Evolutionary conservation across 2,888 invertebrate genomes (phyloP).

Genomic region (Julus scanicus): DNA sequence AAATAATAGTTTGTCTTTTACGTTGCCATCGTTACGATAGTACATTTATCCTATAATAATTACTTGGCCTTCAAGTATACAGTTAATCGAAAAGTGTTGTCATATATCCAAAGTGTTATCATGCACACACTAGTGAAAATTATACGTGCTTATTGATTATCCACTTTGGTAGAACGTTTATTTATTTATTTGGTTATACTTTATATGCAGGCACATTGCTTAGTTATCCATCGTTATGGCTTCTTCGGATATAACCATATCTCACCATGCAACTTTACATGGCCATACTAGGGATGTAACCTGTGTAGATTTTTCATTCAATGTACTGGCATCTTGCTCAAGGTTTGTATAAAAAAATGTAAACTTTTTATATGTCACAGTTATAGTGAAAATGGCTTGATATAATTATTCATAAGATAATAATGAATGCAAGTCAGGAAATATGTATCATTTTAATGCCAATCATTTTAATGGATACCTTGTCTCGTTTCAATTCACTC

Average conservation of each 20-base stretch:
- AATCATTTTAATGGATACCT: too few species aligned
- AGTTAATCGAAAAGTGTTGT: background rate
- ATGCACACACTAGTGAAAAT: too few species aligned
- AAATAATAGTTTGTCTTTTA: background rate
- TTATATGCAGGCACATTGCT: background rate
- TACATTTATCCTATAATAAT: background rate
- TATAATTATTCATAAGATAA: too few species aligned
- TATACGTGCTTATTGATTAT: background rate
- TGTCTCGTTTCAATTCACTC: too few species aligned
- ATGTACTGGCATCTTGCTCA: slow-evolving; percentile 58
- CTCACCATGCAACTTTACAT: slow-evolving; percentile 54
- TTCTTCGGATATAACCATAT: slow-evolving; percentile 32
- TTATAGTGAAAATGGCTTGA: too few species aligned
- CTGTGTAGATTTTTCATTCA: slow-evolving; percentile 56
- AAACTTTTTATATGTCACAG: too few species aligned
- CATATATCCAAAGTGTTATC: background rate
- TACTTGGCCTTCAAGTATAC: background rate
- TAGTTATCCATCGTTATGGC: background rate
- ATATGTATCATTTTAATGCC: too few species aligned
- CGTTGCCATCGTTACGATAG: slow-evolving; percentile 16
- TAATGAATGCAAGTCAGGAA: too few species aligned
- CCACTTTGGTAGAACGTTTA: background rate
- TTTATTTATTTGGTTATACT: background rate
- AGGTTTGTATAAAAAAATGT: slow-evolving; percentile 49
- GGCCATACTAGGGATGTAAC: slow-evolving; percentile 58